Conservation (phyloP, 2,888 invertebrate species). For the Cheilosia vernalis region DNA sequence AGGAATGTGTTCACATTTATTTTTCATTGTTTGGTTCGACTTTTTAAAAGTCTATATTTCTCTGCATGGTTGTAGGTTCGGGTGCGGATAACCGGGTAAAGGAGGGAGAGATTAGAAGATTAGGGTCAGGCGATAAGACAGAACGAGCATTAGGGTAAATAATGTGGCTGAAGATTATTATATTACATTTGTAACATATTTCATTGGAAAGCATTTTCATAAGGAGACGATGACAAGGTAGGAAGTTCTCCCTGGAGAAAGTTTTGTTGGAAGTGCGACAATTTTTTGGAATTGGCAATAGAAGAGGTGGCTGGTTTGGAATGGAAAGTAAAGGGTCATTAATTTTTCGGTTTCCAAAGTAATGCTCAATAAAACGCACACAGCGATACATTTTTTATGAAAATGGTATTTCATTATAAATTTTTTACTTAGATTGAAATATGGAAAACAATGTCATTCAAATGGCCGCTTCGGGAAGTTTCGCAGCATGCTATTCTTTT, state of each 20-base stretch:
- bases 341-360: no score
- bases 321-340: no score
- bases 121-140: constrained; percentile 36
- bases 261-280: no score
- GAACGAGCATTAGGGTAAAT: constrained; percentile 45
- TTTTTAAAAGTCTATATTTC: neutral
- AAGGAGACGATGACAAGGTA: constrained; percentile 25
- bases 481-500: no score
- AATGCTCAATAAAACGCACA: no score
- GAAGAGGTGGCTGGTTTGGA: no score
- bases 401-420: no score
- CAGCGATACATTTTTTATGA: no score
- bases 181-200: constrained; percentile 42
- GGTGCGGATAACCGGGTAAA: neutral
- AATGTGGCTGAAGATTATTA: constrained; percentile 44
- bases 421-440: no score
- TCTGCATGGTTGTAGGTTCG: neutral
- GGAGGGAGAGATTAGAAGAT: constrained; percentile 29
- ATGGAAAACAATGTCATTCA: no score
- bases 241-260: neutral
- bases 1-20: constrained; percentile 50
- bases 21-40: constrained; percentile 39
- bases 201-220: constrained; percentile 21
- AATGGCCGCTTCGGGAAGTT: no score
- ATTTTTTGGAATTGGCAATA: no score